These are phyloP conservation scores for Stictocephala bisonia DNA, from an alignment of 2,888 invertebrate genomes.

Conservation along the genomic window DNA sequence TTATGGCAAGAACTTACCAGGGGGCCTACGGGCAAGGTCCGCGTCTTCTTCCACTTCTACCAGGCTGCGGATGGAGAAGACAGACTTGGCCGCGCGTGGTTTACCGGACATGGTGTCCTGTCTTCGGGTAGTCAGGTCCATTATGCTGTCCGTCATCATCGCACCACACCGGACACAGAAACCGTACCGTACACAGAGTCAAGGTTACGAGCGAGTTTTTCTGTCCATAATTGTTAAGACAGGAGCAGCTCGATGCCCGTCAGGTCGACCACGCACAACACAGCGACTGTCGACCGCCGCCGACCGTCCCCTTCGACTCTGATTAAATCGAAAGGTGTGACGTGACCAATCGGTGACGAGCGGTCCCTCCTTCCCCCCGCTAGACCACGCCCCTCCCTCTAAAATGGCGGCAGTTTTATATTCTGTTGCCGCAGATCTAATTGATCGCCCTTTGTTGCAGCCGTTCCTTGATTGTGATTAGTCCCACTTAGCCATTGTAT, in stretches of 20 bases:
- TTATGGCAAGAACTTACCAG: slow-evolving; percentile 27
- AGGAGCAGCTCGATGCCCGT: too few species aligned
- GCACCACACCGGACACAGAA: neutral
- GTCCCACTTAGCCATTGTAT: too few species aligned
- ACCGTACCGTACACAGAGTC: too few species aligned
- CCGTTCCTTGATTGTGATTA: too few species aligned
- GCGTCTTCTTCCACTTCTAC: slow-evolving; percentile 68
- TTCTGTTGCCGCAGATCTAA: slow-evolving; percentile 27
- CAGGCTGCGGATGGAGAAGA: slow-evolving; percentile 70
- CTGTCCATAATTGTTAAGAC: too few species aligned
- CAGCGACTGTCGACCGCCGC: neutral
- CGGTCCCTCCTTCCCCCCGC: slow-evolving; percentile 32
- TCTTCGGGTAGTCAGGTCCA: slow-evolving; percentile 60
- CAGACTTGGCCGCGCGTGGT: slow-evolving; percentile 70
- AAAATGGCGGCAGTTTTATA: slow-evolving; percentile 54
- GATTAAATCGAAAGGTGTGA: slow-evolving; percentile 25
- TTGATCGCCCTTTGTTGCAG: too few species aligned
- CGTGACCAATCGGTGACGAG: slow-evolving; percentile 43
- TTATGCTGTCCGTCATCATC: slow-evolving; percentile 34
- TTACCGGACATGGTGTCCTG: slow-evolving; percentile 62
- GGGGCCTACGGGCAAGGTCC: slow-evolving; percentile 55
- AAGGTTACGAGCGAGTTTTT: too few species aligned
- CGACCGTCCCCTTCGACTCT: slow-evolving; percentile 11
- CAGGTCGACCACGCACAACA: neutral
- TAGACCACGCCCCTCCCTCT: slow-evolving; percentile 43